Evolutionary conservation across 2,888 invertebrate species (phyloP).

Genomic region (Syrphus vitripennis): DNA sequence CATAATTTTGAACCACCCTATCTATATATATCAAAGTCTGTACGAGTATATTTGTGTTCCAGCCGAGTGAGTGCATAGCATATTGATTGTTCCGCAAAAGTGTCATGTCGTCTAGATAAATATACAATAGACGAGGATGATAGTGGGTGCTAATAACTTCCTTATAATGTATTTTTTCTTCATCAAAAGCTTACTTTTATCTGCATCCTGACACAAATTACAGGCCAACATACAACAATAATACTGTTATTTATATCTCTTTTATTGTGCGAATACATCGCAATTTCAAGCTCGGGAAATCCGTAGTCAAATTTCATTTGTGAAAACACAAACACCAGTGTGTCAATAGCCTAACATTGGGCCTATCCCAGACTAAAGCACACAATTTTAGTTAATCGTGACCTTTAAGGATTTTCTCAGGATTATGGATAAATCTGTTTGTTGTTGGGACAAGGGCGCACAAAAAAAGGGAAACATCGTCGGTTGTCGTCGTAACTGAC

Average conservation of each 20-base stretch:
- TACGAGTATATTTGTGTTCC: neutral
- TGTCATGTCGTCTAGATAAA: neutral
- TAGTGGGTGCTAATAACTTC: slow-evolving; percentile 23
- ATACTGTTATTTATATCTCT: neutral
- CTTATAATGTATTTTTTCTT: neutral
- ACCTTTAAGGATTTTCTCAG: neutral
- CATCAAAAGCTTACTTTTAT: neutral
- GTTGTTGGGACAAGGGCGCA: neutral
- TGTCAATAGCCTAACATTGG: neutral
- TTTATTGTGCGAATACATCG: neutral
- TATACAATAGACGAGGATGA: neutral
- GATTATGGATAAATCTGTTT: slow-evolving; percentile 15
- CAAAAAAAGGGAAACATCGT: neutral
- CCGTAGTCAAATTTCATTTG: slow-evolving; percentile 1
- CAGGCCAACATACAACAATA: neutral
- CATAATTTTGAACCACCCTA: neutral
- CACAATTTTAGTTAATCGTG: neutral
- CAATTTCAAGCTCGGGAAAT: neutral
- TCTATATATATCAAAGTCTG: too few species aligned
- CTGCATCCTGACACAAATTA: neutral
- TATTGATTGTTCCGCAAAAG: slow-evolving; percentile 9
- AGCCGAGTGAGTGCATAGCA: neutral
- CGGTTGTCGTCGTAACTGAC: neutral
- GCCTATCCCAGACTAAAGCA: neutral
- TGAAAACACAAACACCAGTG: neutral